Conservation (phyloP, 1,140 invertebrate genomes). For the Bombus impatiens region DNA sequence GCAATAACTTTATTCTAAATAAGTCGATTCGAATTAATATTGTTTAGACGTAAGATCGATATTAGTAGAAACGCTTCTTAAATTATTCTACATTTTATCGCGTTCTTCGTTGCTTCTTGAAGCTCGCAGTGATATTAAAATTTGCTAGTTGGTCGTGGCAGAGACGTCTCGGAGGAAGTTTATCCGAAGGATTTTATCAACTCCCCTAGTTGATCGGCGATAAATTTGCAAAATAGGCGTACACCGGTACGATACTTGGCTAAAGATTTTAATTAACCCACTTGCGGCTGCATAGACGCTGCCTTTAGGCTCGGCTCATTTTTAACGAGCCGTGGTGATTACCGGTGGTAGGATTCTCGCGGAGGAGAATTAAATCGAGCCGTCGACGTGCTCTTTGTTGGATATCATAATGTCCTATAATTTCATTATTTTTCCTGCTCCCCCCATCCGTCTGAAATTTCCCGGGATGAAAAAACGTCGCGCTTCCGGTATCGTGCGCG, state of each 20-base stretch:
- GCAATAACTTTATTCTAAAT: not conserved
- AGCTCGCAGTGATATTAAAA: not conserved
- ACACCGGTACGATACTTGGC: constrained; percentile 1
- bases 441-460: constrained; percentile 14
- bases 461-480: not conserved
- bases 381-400: constrained; percentile 48
- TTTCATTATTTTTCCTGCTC: constrained; percentile 33
- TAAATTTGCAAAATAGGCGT: constrained; percentile 38
- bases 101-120: not conserved
- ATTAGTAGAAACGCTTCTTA: not conserved
- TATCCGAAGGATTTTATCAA: constrained; percentile 22
- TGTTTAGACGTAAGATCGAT: not conserved
- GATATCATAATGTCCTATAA: constrained; percentile 50
- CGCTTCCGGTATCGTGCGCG: not conserved
- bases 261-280: constrained; percentile 62
- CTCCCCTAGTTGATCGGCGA: not conserved
- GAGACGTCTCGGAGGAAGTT: not conserved
- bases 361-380: constrained; percentile 48
- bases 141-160: not conserved
- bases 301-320: constrained; percentile 13
- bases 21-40: not conserved
- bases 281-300: constrained; percentile 37
- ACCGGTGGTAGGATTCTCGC: constrained; percentile 18
- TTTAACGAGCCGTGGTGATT: constrained; percentile 41
- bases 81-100: not conserved